Base-by-base conservation (phyloP, 1,140 invertebrate genomes). In the Dinoponera quadriceps region DNA sequence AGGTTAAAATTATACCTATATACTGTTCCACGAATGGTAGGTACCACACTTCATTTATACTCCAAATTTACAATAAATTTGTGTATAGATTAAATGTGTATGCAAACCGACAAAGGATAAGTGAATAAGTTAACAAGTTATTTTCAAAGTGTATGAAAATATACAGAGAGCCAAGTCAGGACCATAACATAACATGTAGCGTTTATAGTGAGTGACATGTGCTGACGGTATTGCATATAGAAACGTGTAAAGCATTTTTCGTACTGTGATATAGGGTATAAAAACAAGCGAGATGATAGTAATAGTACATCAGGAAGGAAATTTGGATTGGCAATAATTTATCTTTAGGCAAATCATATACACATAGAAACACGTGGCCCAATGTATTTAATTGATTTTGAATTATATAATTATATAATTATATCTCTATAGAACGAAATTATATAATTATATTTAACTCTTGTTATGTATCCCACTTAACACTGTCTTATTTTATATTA, bases 181-280 rank as follows among this genome's bases (percentile, higher is more conserved):
- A 85, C 71, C 48, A 18, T 68, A 49, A 80, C 38, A 60, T 49
- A 27, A 72, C 72, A 59, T 63, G 73, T 44, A 81, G 69, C 83
- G 82, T 90, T 90, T 86, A 88, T 90, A 91, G 65, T 83, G 84
- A 90, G 62, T 88, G 69, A 91, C 80, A 89, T 83, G 69, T 85
- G 85, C 72, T 87, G 63, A 85, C 87, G 82, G 25, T 75, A 90
- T 89, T 90, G 72, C 72, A 63, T 84, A 87, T 84, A 81, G 77
- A 85, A 86, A 92, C 88, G 83, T 88, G 88, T 91, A 91, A 44
- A 44, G 90, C 91, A 91, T 91, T 92, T 92, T 88, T 90, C 84
- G 78, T 88, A 92, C 92, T 93, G 92, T 93, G 93, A 93, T 93
- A 91, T 91, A 91, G 85, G 66, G 72, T 87, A 88, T 71, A 80